Percentiles rank a stretch among this genome's conserved stretches.
Evolutionary conservation across 2,888 invertebrate species (phyloP).

Genomic region (Panorpa germanica): DNA sequence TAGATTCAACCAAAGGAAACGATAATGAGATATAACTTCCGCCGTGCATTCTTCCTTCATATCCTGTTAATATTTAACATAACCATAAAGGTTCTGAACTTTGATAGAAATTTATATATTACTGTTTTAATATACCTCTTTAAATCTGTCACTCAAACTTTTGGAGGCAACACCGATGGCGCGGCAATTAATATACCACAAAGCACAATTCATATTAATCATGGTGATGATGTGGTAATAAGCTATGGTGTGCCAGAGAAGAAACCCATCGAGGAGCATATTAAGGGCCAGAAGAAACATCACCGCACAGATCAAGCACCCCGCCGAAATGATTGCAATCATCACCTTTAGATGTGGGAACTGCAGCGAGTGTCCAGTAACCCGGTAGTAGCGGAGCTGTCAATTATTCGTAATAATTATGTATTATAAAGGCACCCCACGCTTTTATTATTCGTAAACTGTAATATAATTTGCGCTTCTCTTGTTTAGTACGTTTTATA

Average conservation of each 20-base stretch:
- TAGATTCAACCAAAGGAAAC: slow-evolving; percentile 41
- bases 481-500: slow-evolving; percentile 1
- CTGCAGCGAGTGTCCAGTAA: slow-evolving; percentile 36
- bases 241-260: slow-evolving; percentile 34
- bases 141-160: slow-evolving; percentile 31
- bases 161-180: slow-evolving; percentile 42
- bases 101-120: not conserved
- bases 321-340: slow-evolving; percentile 39
- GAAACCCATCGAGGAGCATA: slow-evolving; percentile 40
- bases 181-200: slow-evolving; percentile 51
- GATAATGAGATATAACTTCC: slow-evolving; percentile 36
- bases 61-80: slow-evolving; percentile 25
- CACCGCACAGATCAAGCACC: slow-evolving; percentile 38
- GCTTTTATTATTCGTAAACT: not conserved
- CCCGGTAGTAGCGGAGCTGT: slow-evolving; percentile 26
- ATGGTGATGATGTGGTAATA: slow-evolving; percentile 44
- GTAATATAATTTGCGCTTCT: not conserved
- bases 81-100: not conserved
- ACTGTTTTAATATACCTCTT: slow-evolving; percentile 23
- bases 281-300: slow-evolving; percentile 38
- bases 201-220: slow-evolving; percentile 53
- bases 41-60: slow-evolving; percentile 32
- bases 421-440: not conserved
- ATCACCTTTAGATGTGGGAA: slow-evolving; percentile 39
- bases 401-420: not conserved